phyloP scores from a whole-genome alignment of 2,797 vertebrate genomes.

The Pyrrhura leucotis region DNA sequence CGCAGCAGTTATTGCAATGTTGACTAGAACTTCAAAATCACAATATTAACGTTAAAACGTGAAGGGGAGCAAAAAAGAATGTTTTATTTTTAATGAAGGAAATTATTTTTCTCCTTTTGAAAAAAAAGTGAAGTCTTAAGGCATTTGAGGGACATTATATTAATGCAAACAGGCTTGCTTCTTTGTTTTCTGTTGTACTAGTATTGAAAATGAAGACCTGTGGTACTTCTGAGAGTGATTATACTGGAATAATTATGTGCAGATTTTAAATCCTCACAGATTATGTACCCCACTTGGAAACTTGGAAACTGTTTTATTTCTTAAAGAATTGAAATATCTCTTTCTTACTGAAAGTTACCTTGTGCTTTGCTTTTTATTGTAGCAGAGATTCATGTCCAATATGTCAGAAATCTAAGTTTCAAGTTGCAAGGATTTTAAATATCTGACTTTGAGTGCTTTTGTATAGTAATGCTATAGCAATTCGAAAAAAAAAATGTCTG shows the following conservation, averaged over 20 bases:
- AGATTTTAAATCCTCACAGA: neutral
- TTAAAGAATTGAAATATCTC: neutral
- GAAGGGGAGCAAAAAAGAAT: neutral
- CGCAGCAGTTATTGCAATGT: constrained; percentile 72
- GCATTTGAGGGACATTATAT: neutral
- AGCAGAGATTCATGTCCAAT: neutral
- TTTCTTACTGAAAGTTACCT: neutral
- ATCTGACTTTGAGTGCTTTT: neutral
- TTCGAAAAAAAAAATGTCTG: neutral
- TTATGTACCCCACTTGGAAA: neutral
- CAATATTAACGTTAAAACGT: constrained; percentile 61
- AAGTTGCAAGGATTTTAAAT: neutral
- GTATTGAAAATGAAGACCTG: neutral
- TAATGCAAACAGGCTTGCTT: neutral
- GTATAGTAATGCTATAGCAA: neutral
- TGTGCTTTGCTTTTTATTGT: neutral
- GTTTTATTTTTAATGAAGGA: constrained; percentile 17
- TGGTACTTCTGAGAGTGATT: neutral
- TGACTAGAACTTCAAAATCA: constrained; percentile 64
- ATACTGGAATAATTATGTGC: neutral
- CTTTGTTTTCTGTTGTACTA: neutral
- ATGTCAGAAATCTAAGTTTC: neutral
- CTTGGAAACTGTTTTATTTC: neutral
- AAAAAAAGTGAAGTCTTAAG: neutral
- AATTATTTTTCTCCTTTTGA: neutral